Base-by-base conservation (phyloP, 2,797 vertebrate species). In the Tragopan temminckii region DNA sequence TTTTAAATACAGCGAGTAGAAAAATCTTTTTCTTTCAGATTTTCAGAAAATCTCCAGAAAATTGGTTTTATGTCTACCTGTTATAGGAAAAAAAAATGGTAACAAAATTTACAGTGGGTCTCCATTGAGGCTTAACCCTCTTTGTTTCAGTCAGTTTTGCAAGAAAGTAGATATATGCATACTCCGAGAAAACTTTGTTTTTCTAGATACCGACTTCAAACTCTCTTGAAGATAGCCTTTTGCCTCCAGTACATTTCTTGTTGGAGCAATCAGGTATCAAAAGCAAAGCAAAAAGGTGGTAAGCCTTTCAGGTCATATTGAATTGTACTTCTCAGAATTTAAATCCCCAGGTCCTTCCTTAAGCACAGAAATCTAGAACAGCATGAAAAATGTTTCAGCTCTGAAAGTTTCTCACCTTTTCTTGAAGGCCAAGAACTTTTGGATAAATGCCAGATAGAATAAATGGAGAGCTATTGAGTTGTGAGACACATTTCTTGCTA, bases 401-500 rank as follows among this genome's bases (percentile, higher is more conserved):
- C 9, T 13, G 45, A 14, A 67, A 62, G 29, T 43, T 18, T 90
- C 2, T 40, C 23, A 77, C 8, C 36, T 36, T 40, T 19, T 63
- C 70, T 71, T 53, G n/a, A 31, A 69, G n/a, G 11, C 9, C 45
- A 46, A 68, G 72, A 45, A 75, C 17, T 12, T 85, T 91, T 83
- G 59, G 69, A 55, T 27, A 52, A 78, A 46, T 48, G 76, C 79
- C 75, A 80, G 76, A 83, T 23, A 88, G 70, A 85, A 36, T n/a
- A 71, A 63, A 24, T 42, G 15, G 12, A 42, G 13, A 52, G 31
- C 40, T 92, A 45, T 35, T 24, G 75, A 52, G 11, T 50, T 85
- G 64, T 68, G 68, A 93, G 57, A 58, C 27, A 53, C 15, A 61
- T 77, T 92, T 93, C 71, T 90, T 92, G 38, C 57, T 81, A 50